Evolutionary conservation across 2,113 vertebrate species (phyloP).

Genomic region (Brienomyrus brachyistius): DNA sequence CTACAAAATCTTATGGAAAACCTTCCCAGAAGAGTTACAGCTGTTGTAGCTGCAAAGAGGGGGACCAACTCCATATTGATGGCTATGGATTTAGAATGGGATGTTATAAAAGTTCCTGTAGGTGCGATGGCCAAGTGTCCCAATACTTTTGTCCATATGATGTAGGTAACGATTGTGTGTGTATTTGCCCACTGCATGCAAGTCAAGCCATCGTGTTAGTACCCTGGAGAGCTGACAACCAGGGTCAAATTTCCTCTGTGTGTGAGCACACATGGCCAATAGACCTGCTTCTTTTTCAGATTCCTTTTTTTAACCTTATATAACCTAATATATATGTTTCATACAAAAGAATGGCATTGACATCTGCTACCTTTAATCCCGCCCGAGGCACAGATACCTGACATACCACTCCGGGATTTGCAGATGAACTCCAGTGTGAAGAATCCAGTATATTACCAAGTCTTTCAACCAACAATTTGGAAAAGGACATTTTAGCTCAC

Average conservation of each 20-base stretch:
- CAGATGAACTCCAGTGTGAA: background rate
- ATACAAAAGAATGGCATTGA: background rate
- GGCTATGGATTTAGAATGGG: background rate
- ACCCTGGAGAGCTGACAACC: background rate
- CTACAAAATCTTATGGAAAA: background rate
- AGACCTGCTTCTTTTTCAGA: background rate
- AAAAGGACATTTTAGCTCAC: background rate
- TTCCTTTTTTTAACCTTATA: background rate
- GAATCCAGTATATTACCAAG: background rate
- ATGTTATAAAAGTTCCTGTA: background rate
- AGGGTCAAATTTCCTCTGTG: background rate
- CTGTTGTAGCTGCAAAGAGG: background rate
- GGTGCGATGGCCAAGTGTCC: background rate
- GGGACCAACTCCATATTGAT: background rate
- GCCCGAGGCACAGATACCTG: background rate
- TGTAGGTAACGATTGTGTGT: background rate
- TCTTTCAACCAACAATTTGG: background rate
- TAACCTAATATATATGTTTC: background rate
- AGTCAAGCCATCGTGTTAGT: background rate
- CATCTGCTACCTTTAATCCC: background rate
- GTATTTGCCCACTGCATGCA: background rate
- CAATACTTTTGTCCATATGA: background rate
- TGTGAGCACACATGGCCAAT: background rate
- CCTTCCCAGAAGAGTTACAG: background rate
- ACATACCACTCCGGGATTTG: background rate